phyloP scores from a whole-genome alignment of 2,797 vertebrate species.

The Acanthurus lineatus region DNA sequence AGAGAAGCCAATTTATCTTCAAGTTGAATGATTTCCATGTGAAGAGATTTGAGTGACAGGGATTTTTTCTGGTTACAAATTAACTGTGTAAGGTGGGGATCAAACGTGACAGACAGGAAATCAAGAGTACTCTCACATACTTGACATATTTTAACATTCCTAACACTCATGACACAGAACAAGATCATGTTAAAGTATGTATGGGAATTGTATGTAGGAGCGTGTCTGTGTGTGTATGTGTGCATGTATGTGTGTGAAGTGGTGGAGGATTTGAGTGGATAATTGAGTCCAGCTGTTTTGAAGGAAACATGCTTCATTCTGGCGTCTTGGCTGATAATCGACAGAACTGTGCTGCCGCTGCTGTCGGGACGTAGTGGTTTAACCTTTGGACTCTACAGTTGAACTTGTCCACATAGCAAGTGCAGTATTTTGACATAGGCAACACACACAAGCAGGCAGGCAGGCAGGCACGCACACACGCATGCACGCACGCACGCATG shows the following conservation, averaged over 20 bases:
- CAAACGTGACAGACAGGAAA: neutral
- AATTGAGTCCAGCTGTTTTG: slow-evolving; percentile 82
- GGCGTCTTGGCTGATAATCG: slow-evolving; percentile 49
- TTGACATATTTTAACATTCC: neutral
- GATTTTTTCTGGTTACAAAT: neutral
- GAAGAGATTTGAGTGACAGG: neutral
- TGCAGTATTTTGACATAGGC: too few species aligned
- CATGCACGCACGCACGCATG: slow-evolving; percentile 2
- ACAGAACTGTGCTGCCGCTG: slow-evolving; percentile 49
- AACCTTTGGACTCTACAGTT: slow-evolving; percentile 48
- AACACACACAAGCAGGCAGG: neutral
- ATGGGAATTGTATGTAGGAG: slow-evolving; percentile 7
- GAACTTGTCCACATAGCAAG: slow-evolving; percentile 40
- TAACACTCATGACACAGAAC: neutral
- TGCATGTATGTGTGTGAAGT: slow-evolving; percentile 42
- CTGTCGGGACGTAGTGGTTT: slow-evolving; percentile 40
- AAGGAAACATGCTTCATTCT: slow-evolving; percentile 44
- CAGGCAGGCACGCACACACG: neutral
- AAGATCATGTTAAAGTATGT: neutral
- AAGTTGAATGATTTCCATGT: neutral
- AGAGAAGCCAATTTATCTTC: neutral
- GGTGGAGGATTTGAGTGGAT: slow-evolving; percentile 65
- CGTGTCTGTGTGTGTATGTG: slow-evolving; percentile 38
- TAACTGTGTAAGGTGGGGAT: neutral
- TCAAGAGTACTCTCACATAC: neutral